Evolutionary conservation across 2,797 vertebrate species (phyloP).

Genomic region (Cossypha heuglini): DNA sequence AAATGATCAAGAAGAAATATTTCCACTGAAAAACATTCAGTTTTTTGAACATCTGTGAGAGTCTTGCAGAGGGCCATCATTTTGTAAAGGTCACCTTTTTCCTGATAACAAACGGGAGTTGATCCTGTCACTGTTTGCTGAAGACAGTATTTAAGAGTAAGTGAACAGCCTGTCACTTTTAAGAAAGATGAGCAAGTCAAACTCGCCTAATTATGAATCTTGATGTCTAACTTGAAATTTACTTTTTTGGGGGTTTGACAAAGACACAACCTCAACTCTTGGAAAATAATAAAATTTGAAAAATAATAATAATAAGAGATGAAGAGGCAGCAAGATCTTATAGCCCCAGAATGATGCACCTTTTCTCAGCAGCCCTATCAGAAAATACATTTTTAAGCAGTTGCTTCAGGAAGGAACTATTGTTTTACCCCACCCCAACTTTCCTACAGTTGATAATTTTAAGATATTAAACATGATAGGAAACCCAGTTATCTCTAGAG

Average conservation of each 20-base stretch:
- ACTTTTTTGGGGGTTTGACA: slow-evolving; percentile 39
- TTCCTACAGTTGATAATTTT: slow-evolving; percentile 10
- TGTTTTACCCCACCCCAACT: slow-evolving; percentile 35
- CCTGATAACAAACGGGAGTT: slow-evolving; percentile 70
- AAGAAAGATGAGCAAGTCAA: slow-evolving; percentile 70
- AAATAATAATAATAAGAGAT: slow-evolving; percentile 22
- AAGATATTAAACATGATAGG: slow-evolving; percentile 24
- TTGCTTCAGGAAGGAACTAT: slow-evolving; percentile 14
- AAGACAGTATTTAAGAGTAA: slow-evolving; percentile 65
- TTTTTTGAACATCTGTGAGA: slow-evolving; percentile 69
- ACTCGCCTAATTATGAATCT: slow-evolving; percentile 68
- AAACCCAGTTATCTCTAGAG: slow-evolving; percentile 14
- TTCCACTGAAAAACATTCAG: slow-evolving; percentile 65
- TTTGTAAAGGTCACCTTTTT: slow-evolving; percentile 80
- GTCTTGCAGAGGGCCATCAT: slow-evolving; percentile 73
- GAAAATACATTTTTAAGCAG: slow-evolving; percentile 20
- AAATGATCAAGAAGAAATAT: slow-evolving; percentile 71
- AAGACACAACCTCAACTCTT: slow-evolving; percentile 17
- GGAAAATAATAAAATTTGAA: slow-evolving; percentile 49
- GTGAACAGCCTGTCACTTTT: slow-evolving; percentile 64
- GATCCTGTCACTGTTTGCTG: slow-evolving; percentile 75
- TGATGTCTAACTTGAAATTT: slow-evolving; percentile 57
- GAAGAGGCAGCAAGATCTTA: not conserved
- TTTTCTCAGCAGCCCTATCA: not conserved
- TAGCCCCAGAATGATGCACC: not conserved